These are phyloP conservation scores for Neodiprion fabricii DNA, from an alignment of 1,140 invertebrate genomes.

Conservation along the genomic window DNA sequence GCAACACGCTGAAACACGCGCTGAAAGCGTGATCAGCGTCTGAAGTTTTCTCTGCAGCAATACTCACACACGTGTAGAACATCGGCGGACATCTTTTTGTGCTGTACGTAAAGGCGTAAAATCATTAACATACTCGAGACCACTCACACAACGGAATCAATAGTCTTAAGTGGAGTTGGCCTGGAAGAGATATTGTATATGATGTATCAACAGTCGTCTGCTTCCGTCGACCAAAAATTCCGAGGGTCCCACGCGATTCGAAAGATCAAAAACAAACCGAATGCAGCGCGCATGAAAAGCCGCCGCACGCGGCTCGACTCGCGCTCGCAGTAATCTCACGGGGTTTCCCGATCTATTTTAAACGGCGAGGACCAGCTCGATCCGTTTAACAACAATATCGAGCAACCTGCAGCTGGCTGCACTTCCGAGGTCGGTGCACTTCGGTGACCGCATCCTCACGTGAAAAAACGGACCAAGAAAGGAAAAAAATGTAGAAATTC, in stretches of 20 bases:
- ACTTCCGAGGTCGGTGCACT: too few species aligned
- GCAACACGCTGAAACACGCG: not conserved
- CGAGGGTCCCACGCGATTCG: not conserved
- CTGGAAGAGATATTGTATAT: too few species aligned
- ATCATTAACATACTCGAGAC: too few species aligned
- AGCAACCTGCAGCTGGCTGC: not conserved
- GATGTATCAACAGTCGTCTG: not conserved
- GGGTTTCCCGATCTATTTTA: slow-evolving; percentile 1
- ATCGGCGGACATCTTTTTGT: too few species aligned
- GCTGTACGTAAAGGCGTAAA: too few species aligned
- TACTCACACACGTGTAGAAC: too few species aligned
- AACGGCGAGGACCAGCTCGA: not conserved
- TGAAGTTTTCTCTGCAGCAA: not conserved
- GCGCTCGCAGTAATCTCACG: not conserved
- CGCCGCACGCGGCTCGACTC: not conserved
- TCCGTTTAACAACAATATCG: not conserved
- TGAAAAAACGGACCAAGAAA: too few species aligned
- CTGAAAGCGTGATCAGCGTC: not conserved
- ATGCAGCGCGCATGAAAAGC: not conserved
- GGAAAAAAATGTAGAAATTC: too few species aligned
- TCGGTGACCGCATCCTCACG: too few species aligned
- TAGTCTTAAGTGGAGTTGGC: too few species aligned
- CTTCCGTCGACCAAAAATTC: not conserved
- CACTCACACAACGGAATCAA: too few species aligned
- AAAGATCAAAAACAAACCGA: not conserved